Evolutionary conservation across 1,140 invertebrate genomes (phyloP).

Genomic region (Pseudoatta argentina): DNA sequence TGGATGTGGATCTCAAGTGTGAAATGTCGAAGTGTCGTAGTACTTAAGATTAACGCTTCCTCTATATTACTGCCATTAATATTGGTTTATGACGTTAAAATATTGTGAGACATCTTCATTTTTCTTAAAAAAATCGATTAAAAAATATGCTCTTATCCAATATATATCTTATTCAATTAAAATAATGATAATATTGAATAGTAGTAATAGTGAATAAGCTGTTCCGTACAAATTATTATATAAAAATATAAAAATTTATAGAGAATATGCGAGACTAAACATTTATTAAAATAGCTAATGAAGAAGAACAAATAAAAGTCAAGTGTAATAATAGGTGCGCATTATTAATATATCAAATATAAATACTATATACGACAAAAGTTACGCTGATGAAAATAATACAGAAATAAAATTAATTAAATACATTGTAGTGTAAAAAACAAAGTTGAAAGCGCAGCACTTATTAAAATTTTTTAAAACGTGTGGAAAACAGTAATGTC

Average conservation of each 20-base stretch:
- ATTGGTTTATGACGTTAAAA: background rate
- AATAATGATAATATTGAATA: background rate
- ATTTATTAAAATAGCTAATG: no score
- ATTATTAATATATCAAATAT: no score
- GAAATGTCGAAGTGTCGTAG: slow-evolving; percentile 36
- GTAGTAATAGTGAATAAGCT: background rate
- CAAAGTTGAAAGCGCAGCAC: no score
- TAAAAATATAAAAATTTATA: background rate
- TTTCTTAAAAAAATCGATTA: background rate
- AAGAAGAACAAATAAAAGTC: no score
- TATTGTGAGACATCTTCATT: background rate
- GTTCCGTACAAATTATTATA: background rate
- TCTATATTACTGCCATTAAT: background rate
- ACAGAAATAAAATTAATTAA: no score
- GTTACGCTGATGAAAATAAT: no score
- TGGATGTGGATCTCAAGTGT: slow-evolving; percentile 44
- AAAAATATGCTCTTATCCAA: background rate
- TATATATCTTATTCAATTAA: background rate
- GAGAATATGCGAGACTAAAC: background rate
- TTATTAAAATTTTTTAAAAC: background rate
- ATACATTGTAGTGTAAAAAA: no score
- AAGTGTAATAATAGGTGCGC: no score
- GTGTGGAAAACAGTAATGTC: background rate
- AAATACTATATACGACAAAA: no score
- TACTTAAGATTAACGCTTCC: slow-evolving; percentile 34